Conservation (phyloP, 1,140 invertebrate genomes). For the Bombus balteatus region DNA sequence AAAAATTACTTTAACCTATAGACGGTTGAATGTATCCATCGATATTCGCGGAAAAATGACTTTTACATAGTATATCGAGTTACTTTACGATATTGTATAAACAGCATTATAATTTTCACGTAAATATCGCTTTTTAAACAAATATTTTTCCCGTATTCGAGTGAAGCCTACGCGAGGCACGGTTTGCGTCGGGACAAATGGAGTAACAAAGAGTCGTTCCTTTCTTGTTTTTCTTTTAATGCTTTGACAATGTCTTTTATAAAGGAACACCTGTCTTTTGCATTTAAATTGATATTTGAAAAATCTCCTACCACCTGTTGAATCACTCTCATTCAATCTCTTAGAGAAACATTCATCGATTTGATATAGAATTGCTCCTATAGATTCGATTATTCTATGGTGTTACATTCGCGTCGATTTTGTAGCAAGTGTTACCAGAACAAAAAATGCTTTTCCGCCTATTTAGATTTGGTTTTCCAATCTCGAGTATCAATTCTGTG, state of each 20-base stretch:
- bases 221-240: not conserved
- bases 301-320: not conserved
- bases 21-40: not conserved
- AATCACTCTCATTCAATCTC: not conserved
- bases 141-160: too few species aligned
- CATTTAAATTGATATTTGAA: not conserved
- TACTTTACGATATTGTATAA: not conserved
- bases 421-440: too few species aligned
- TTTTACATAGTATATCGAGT: not conserved
- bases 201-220: not conserved
- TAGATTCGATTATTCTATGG: not conserved
- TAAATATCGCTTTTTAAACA: not conserved
- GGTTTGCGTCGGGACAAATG: too few species aligned
- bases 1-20: not conserved
- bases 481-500: not conserved
- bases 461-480: not conserved
- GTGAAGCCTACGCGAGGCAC: too few species aligned
- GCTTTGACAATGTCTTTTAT: not conserved
- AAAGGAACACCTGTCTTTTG: not conserved
- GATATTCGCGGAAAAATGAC: too few species aligned
- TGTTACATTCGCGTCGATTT: too few species aligned
- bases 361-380: not conserved
- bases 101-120: not conserved
- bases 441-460: not conserved
- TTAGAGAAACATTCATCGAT: constrained; percentile 2